A percentile compares a stretch with the other conserved stretches of the same genome.
These are phyloP conservation scores for Coptotermes formosanus DNA, from an alignment of 1,140 invertebrate species.

Conservation along the genomic window DNA sequence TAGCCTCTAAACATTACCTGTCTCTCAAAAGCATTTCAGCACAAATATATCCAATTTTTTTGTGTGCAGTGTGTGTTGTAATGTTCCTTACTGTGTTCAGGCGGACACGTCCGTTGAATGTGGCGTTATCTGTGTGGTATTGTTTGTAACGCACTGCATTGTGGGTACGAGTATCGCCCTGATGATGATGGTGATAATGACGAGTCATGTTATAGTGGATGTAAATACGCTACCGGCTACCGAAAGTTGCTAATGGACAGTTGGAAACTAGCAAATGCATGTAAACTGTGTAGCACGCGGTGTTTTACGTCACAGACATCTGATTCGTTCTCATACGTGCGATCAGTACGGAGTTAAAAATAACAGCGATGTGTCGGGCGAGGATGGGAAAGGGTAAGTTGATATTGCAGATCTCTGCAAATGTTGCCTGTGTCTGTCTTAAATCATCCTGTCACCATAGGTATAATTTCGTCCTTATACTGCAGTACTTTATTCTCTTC, in stretches of 20 bases:
- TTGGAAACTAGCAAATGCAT: neutral
- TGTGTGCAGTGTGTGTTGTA: neutral
- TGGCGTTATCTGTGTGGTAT: neutral
- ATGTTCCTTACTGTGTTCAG: neutral
- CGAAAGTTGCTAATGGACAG: constrained; percentile 1
- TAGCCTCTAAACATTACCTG: too few species aligned
- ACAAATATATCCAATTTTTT: neutral
- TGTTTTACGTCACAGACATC: neutral
- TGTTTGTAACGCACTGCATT: neutral
- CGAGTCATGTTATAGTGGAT: neutral
- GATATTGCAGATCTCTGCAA: neutral
- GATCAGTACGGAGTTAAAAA: neutral
- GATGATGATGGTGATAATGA: neutral
- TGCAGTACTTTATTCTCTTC: too few species aligned
- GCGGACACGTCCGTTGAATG: neutral
- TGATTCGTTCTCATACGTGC: neutral
- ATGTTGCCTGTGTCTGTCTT: neutral
- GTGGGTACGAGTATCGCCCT: neutral
- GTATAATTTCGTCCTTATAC: too few species aligned
- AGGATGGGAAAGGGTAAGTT: neutral
- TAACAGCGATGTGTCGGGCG: neutral
- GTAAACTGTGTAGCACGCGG: neutral
- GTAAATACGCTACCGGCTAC: neutral
- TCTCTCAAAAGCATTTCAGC: neutral
- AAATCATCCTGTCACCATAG: too few species aligned